These are phyloP conservation scores for Cyanoliseus patagonus DNA, from an alignment of 2,113 vertebrate species.

Conservation along the genomic window DNA sequence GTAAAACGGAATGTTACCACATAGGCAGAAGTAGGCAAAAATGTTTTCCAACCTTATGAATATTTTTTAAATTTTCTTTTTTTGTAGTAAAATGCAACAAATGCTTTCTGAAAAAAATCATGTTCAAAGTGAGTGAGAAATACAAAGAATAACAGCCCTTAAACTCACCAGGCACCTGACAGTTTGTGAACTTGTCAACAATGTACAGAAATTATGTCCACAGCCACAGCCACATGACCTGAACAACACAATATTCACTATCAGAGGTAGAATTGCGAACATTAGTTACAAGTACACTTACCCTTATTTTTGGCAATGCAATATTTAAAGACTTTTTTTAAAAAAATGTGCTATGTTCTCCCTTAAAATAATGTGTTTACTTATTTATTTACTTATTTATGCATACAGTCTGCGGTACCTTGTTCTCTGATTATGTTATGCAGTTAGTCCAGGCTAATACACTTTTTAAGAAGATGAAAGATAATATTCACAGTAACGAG, in stretches of 20 bases:
- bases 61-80: not conserved
- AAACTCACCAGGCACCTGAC: not conserved
- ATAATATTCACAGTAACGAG: not conserved
- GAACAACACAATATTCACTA: not conserved
- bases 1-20: not conserved
- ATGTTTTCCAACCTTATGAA: not conserved
- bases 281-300: fast-evolving
- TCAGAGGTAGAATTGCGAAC: not conserved
- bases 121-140: not conserved
- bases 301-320: not conserved
- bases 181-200: not conserved
- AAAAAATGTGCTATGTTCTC: not conserved
- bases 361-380: not conserved
- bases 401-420: not conserved
- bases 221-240: not conserved
- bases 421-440: not conserved
- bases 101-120: not conserved
- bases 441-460: not conserved
- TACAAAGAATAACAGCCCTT: not conserved
- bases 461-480: not conserved
- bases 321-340: fast-evolving
- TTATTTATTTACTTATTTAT: not conserved
- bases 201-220: not conserved
- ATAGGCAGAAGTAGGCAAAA: not conserved
- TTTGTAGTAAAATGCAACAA: not conserved